phyloP scores from a whole-genome alignment of 2,113 vertebrate genomes.

The Canis aureus region DNA sequence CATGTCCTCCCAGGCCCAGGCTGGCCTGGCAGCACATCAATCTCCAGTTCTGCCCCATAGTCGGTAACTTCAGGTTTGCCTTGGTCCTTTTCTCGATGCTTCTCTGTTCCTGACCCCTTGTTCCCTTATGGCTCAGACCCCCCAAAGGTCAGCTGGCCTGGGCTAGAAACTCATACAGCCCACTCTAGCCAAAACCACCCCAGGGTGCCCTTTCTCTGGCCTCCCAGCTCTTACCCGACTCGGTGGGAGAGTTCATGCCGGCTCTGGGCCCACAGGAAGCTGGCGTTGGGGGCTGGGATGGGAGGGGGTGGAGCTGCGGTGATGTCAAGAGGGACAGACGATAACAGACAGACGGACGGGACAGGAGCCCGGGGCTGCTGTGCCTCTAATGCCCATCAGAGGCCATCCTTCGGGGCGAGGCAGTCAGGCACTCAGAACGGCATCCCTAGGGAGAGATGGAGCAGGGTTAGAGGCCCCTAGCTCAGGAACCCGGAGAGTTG shows the following conservation, averaged over 20 bases:
- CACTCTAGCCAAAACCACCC: constrained; percentile 1
- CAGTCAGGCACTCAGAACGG: constrained; percentile 82
- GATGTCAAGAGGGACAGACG: constrained; percentile 82
- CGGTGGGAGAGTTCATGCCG: constrained; percentile 84
- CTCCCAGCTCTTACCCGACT: constrained; percentile 82
- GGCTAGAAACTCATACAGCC: constrained; percentile 17
- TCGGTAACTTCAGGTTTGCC: neutral
- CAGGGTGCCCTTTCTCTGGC: constrained; percentile 54
- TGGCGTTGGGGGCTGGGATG: constrained; percentile 78
- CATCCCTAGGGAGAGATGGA: constrained; percentile 80
- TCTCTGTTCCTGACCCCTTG: neutral
- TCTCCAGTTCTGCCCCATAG: neutral
- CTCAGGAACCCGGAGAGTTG: constrained; percentile 4
- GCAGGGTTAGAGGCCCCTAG: constrained; percentile 69
- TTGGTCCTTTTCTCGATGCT: neutral
- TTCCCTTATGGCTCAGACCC: constrained; percentile 1
- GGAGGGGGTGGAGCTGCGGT: constrained; percentile 78
- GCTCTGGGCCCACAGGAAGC: constrained; percentile 81
- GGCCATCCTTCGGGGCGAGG: constrained; percentile 82
- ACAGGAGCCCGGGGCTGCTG: constrained; percentile 79
- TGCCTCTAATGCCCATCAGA: constrained; percentile 83
- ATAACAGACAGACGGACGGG: constrained; percentile 82
- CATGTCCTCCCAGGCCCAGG: neutral
- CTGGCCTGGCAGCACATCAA: neutral
- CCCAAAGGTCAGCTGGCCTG: neutral